Evolutionary conservation across 2,113 vertebrate genomes (phyloP).

Genomic region (Neofelis nebulosa): DNA sequence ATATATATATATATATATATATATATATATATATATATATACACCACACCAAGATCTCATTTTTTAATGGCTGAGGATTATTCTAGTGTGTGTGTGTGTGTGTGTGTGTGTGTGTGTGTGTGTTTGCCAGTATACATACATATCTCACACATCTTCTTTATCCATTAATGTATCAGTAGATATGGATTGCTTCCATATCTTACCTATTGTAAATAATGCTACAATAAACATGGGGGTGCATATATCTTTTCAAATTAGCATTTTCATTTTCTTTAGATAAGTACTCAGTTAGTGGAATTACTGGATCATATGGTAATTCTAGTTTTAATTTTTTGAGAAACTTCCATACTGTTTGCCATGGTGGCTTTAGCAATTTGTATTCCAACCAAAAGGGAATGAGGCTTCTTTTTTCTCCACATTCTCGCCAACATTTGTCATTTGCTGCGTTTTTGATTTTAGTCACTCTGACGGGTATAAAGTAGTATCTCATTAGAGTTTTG

Average conservation of each 20-base stretch:
- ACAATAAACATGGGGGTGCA: background rate
- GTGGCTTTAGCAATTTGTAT: background rate
- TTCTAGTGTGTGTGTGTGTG: no score
- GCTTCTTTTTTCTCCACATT: background rate
- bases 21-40: no score
- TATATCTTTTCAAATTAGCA: background rate
- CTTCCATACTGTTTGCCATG: background rate
- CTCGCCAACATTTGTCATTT: background rate
- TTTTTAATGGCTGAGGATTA: no score
- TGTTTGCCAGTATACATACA: no score
- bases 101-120: no score
- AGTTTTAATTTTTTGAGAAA: background rate
- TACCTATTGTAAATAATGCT: background rate
- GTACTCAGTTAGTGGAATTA: background rate
- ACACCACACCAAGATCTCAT: no score
- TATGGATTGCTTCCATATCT: background rate
- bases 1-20: rapidly evolving
- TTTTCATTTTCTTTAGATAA: background rate
- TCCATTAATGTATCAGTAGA: background rate
- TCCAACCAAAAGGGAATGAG: background rate
- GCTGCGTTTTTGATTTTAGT: background rate
- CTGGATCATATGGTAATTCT: background rate
- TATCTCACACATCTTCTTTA: background rate
- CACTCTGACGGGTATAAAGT: background rate
- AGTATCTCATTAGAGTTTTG: background rate